Base-by-base conservation (phyloP, 1,140 invertebrate genomes). In the Drosophila sechellia region DNA sequence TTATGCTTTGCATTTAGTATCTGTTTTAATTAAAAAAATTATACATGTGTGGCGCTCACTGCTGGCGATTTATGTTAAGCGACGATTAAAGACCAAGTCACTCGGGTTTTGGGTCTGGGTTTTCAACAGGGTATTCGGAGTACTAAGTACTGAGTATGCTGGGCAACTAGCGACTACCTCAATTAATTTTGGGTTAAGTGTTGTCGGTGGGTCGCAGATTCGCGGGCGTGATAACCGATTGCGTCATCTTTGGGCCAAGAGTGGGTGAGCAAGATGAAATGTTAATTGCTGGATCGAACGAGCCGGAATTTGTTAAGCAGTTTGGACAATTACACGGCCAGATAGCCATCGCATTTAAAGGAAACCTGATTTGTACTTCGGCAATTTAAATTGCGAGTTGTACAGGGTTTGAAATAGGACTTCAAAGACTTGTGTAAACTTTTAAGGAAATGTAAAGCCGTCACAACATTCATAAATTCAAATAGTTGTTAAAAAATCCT, bases 141-240 rank as follows among this genome's bases (percentile, higher is more conserved):
- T 27, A 58, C 43, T 37, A 13, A 42, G 17, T 22, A 59, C 48
- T 27, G 12, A 27, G 53, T 11, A 37, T 17, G 17, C 34, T 53
- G 53, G 60, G 35, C 53, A 65, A 74, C 27, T 8, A 8, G 27
- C 8, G 60, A 42, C 39, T 50, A 56, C 56, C 81, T 56, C 81
- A 86, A 77, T 85, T 85, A 64, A 81, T 85, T 79, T 86, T 77
- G 63, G 79, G 56, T 85, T 89, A 84, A 87, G 83, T 72, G 58
- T 52, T 48, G 69, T 56, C 54, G 56, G 43, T 45, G 63, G 46
- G 66, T 22, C 34, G 48, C 55, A 69, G 80, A 84, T 79, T 77
- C 56, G 66, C 80, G 58, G 53, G 66, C 39, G 66, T 57, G 85
- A 87, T 90, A 90, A 45, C 58, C 56, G 42, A 59, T 85, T 85